Base-by-base conservation (phyloP, 2,113 vertebrate species). In the Lucifuga dentata region DNA sequence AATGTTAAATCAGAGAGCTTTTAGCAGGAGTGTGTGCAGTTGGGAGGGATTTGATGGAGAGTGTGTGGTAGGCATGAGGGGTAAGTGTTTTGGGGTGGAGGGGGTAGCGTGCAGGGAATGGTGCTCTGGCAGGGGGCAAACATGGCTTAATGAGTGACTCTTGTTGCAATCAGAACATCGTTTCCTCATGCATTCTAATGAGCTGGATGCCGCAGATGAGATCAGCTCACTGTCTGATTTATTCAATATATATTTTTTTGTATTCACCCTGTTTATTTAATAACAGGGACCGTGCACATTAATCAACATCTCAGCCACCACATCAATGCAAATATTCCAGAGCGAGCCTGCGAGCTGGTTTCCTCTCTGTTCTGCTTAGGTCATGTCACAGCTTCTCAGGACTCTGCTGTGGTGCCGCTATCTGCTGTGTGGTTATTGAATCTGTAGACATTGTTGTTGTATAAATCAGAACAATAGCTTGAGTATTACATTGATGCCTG, bases 141-240 rank as follows among this genome's bases (percentile, higher is more conserved):
- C 88, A 80, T 80, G 84, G 80, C 84, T 90, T 90, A 91, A 91
- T 90, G 89, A 91, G 88, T 90, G 87, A 91, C 88, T 91, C 88
- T 91, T 87, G 85, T 89, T 29, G 86, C 88, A 91, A 91, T 91
- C 88, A 91, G 87, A 90, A 80, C 84, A 86, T 90, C 74, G 76
- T 85, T 88, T 89, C 76, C 88, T 91, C 85, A 87, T 90, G 90
- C 88, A 91, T 91, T 85, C 82, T 89, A 91, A 91, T 91, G 88
- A 91, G 90, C 80, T 78, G 81, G 67, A 84, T 87, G 87, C 59
- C 80, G 84, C 76, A 73, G 78, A 65, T 80, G 76, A 91, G 88
- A 88, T 84, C 70, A 51, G 83, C 73, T 81, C 60, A 39, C 46
- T 48, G 83, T 86, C 40, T 91, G 90, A 91, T 91, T 90, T 91